These are phyloP conservation scores for Archivesica marissinica DNA, from an alignment of 1,140 invertebrate genomes.

Conservation along the genomic window DNA sequence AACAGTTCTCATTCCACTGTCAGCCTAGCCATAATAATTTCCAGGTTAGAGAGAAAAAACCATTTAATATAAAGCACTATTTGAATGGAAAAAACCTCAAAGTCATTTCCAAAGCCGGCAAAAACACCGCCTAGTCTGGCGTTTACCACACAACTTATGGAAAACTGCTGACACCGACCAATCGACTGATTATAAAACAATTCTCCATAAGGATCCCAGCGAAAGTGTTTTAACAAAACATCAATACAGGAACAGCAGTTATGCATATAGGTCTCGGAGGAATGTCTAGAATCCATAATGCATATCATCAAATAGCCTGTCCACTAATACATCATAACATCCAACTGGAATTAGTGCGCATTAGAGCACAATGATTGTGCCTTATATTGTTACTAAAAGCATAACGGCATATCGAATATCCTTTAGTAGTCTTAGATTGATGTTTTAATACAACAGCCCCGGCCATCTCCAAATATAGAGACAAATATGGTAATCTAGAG, in stretches of 20 bases:
- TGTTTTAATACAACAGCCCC: conserved; percentile 15
- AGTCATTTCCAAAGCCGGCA: neutral
- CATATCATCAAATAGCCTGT: conserved; percentile 40
- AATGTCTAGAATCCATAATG: conserved; percentile 41
- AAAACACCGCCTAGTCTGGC: too few relatives aligned
- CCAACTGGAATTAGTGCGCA: neutral
- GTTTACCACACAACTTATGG: neutral
- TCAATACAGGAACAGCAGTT: conserved; percentile 48
- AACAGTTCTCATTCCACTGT: too few relatives aligned
- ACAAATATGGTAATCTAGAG: too few relatives aligned
- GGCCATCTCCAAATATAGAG: too few relatives aligned
- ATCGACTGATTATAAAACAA: conserved; percentile 18
- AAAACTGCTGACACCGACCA: conserved; percentile 32
- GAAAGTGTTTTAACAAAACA: conserved; percentile 41
- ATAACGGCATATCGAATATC: neutral
- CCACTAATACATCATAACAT: conserved; percentile 1
- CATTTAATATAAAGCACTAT: too few relatives aligned
- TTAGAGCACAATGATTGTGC: neutral
- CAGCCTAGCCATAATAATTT: too few relatives aligned
- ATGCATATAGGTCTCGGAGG: conserved; percentile 11
- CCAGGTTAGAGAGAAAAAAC: too few relatives aligned
- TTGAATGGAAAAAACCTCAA: too few relatives aligned
- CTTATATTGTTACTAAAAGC: conserved; percentile 24
- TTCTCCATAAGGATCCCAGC: neutral
- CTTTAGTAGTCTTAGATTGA: neutral